Conservation (phyloP, 2,888 invertebrate genomes). For the Selenia dentaria region DNA sequence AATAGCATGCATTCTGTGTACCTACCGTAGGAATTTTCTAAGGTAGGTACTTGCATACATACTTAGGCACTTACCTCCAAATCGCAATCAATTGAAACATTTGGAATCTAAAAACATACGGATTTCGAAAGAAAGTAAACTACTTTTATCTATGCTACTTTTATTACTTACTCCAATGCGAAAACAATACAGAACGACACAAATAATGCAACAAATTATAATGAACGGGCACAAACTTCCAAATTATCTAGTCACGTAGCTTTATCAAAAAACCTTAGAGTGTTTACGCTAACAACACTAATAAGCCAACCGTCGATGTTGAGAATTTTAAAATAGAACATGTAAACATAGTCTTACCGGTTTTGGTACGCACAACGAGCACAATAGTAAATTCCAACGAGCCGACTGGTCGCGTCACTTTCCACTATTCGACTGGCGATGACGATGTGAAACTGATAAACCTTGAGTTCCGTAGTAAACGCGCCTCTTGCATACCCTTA, state of each 20-base stretch:
- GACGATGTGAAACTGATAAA: constrained; percentile 39
- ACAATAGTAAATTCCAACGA: constrained; percentile 37
- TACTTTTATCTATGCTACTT: too few relatives aligned
- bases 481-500: constrained; percentile 50
- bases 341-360: constrained; percentile 51
- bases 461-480: constrained; percentile 34
- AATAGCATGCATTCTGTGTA: too few relatives aligned
- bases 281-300: constrained; percentile 33
- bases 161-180: too few relatives aligned
- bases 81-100: too few relatives aligned
- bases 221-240: too few relatives aligned
- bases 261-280: constrained; percentile 12
- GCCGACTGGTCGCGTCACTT: constrained; percentile 43
- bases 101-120: too few relatives aligned
- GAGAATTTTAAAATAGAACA: constrained; percentile 41
- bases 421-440: constrained; percentile 44
- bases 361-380: constrained; percentile 35
- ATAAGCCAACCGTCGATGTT: constrained; percentile 26
- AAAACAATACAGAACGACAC: too few relatives aligned
- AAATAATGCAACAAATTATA: too few relatives aligned
- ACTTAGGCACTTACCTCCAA: too few relatives aligned
- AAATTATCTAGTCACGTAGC: constrained; percentile 7
- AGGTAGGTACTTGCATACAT: too few relatives aligned
- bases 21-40: too few relatives aligned
- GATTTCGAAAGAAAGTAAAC: too few relatives aligned